Conservation (phyloP, 1,140 invertebrate species). For the Belonocnema kinseyi region DNA sequence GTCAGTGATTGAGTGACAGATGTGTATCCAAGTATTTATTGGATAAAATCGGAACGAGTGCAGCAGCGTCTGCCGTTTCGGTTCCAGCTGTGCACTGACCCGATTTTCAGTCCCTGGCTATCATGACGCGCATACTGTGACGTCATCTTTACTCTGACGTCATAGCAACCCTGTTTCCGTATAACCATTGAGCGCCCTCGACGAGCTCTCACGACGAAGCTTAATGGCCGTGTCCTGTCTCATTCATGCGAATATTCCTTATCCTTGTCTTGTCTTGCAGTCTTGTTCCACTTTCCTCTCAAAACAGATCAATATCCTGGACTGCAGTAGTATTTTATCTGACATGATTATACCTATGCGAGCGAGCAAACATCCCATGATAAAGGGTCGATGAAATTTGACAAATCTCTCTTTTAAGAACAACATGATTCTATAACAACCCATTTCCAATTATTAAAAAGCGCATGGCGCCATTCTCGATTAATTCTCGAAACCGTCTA, state of each 20-base stretch:
- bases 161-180: slow-evolving; percentile 47
- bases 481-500: no score
- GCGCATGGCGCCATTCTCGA: no score
- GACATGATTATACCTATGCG: background rate
- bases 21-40: background rate
- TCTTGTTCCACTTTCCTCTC: slow-evolving; percentile 27
- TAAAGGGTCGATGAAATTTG: background rate
- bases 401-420: background rate
- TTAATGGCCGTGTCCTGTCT: slow-evolving; percentile 67
- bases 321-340: slow-evolving; percentile 1
- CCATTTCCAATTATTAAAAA: no score
- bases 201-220: slow-evolving; percentile 44
- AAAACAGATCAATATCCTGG: slow-evolving; percentile 22
- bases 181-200: slow-evolving; percentile 56
- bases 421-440: no score
- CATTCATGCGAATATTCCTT: slow-evolving; percentile 70
- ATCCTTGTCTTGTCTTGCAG: slow-evolving; percentile 31
- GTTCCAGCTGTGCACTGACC: slow-evolving; percentile 60
- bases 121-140: slow-evolving; percentile 56
- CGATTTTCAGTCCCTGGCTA: slow-evolving; percentile 57
- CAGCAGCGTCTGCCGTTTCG: background rate
- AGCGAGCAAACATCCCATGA: background rate
- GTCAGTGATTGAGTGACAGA: no score
- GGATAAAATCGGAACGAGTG: background rate
- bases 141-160: slow-evolving; percentile 57